phyloP scores from a whole-genome alignment of 2,888 invertebrate genomes.

The Drosophila kokeensis region DNA sequence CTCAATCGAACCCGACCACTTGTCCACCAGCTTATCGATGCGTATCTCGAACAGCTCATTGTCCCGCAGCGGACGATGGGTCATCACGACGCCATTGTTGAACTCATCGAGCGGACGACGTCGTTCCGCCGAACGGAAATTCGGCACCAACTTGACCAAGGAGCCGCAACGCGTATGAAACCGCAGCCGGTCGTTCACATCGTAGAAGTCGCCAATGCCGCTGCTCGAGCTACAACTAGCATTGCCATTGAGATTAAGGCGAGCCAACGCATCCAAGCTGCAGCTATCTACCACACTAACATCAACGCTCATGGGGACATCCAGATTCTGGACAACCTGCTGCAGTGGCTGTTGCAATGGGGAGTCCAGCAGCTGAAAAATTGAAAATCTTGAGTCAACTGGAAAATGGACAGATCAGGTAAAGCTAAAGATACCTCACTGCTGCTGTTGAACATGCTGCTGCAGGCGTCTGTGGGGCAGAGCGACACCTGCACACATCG shows the following conservation, averaged over 20 bases:
- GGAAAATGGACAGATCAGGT: neutral
- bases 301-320: conserved; percentile 84
- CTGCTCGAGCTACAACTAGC: conserved; percentile 29
- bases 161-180: conserved; percentile 96
- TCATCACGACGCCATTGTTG: conserved; percentile 98
- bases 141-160: conserved; percentile 93
- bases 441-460: conserved; percentile 4
- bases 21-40: conserved; percentile 96
- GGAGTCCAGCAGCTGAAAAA: conserved; percentile 52
- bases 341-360: conserved; percentile 70
- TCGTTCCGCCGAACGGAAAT: conserved; percentile 94
- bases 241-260: conserved; percentile 43
- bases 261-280: conserved; percentile 44
- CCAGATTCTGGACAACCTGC: conserved; percentile 82
- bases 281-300: conserved; percentile 69
- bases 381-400: neutral
- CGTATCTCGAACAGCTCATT: conserved; percentile 97
- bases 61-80: conserved; percentile 93
- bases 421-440: conserved; percentile 25
- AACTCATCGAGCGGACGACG: conserved; percentile 96
- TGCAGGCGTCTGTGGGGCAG: conserved; percentile 54
- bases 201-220: conserved; percentile 73
- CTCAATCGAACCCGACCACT: conserved; percentile 91
- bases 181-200: conserved; percentile 88
- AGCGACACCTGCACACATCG: conserved; percentile 92